These are phyloP conservation scores for Chloropsis hardwickii DNA, from an alignment of 2,113 vertebrate genomes.

Conservation along the genomic window DNA sequence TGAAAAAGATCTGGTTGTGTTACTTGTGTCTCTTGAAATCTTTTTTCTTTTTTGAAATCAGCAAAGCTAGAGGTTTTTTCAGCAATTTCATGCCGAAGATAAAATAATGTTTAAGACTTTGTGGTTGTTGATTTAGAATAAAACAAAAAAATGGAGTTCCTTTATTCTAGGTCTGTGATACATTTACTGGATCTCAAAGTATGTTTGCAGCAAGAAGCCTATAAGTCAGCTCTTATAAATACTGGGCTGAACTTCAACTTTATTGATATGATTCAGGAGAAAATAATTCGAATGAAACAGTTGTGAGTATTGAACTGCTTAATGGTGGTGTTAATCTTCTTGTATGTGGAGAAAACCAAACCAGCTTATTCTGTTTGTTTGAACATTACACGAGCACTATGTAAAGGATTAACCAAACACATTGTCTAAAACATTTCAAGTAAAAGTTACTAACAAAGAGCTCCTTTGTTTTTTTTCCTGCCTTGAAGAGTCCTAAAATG, in stretches of 20 bases:
- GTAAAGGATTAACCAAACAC: background rate
- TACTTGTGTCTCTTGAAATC: background rate
- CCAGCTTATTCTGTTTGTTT: slow-evolving; percentile 8
- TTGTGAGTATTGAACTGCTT: slow-evolving; percentile 38
- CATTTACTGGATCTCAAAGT: background rate
- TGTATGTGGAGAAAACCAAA: background rate
- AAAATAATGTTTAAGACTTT: background rate
- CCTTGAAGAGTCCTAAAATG: background rate
- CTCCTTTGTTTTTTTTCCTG: background rate
- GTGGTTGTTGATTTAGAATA: background rate
- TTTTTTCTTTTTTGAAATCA: background rate
- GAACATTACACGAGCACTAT: background rate
- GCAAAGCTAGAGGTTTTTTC: background rate
- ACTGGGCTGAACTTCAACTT: slow-evolving; percentile 21
- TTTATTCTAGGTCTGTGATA: background rate
- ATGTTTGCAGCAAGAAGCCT: background rate
- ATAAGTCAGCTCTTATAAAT: background rate
- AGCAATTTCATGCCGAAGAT: background rate
- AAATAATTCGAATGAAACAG: slow-evolving; percentile 69
- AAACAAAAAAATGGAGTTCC: background rate
- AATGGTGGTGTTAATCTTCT: slow-evolving; percentile 47
- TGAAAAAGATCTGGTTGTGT: background rate
- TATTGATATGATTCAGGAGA: slow-evolving; percentile 71
- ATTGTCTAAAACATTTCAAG: background rate
- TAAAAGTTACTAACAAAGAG: background rate